Conservation (phyloP, 2,113 vertebrate species). For the Poeciliopsis turrubarensis region DNA sequence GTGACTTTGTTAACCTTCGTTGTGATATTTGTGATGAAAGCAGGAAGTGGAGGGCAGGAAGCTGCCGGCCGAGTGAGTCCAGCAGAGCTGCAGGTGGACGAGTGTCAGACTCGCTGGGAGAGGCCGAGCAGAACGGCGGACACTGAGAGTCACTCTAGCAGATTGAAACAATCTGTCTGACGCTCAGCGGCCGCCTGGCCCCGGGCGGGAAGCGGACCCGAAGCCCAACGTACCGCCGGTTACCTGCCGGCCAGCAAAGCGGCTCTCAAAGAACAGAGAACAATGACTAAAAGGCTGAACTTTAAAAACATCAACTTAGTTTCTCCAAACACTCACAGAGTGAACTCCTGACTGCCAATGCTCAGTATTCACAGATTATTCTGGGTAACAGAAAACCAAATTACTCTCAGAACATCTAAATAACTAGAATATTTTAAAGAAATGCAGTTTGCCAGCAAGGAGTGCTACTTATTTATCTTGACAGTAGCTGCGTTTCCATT, state of each 20-base stretch:
- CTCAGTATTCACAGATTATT: neutral
- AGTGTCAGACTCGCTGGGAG: neutral
- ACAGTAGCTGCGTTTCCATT: too few relatives aligned
- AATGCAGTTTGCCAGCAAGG: too few relatives aligned
- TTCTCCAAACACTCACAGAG: neutral
- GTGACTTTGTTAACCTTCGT: neutral
- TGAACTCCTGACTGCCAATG: neutral
- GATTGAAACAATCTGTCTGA: conserved; percentile 16
- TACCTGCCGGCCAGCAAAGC: neutral
- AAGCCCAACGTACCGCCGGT: neutral
- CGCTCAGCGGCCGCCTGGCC: neutral
- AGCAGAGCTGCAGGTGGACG: conserved; percentile 9
- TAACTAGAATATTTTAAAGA: too few relatives aligned
- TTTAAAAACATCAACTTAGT: neutral
- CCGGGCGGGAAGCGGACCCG: neutral
- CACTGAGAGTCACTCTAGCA: conserved; percentile 11
- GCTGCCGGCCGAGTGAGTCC: neutral
- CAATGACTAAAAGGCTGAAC: neutral
- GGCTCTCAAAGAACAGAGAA: conserved; percentile 1
- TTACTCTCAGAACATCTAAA: too few relatives aligned
- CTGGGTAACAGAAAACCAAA: too few relatives aligned
- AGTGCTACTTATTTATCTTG: too few relatives aligned
- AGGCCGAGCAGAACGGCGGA: neutral
- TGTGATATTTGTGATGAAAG: too few relatives aligned
- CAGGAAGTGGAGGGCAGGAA: neutral